Evolutionary conservation across 1,140 invertebrate species (phyloP).

Genomic region (Temnothorax longispinosus): DNA sequence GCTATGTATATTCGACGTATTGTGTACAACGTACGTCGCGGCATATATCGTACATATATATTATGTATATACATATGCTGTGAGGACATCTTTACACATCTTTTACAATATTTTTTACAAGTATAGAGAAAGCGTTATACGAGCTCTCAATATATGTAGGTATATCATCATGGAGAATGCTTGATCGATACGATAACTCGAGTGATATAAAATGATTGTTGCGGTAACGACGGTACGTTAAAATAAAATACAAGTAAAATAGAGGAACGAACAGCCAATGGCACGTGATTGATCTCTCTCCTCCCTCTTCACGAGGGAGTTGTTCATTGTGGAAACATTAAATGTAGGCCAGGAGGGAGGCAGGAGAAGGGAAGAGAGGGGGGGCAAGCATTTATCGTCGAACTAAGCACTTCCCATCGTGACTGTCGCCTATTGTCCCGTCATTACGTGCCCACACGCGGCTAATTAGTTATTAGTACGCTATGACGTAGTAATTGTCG

Average conservation of each 20-base stretch:
- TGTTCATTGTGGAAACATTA: conserved; percentile 73
- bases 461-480: conserved; percentile 84
- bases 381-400: conserved; percentile 77
- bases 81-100: background rate
- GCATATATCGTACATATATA: no score
- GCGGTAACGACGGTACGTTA: no score
- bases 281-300: background rate
- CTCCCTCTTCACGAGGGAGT: conserved; percentile 1
- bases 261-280: background rate
- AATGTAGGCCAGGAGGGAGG: conserved; percentile 81
- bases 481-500: conserved; percentile 82
- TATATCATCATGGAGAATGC: no score
- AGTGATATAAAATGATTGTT: no score
- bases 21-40: no score
- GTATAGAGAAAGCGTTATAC: background rate
- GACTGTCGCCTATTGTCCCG: conserved; percentile 81
- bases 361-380: no score
- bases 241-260: no score
- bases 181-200: background rate
- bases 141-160: background rate
- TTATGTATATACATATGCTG: background rate
- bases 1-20: background rate
- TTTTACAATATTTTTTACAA: background rate
- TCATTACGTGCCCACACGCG: conserved; percentile 77
- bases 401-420: conserved; percentile 82